These are phyloP conservation scores for Elgaria multicarinata DNA, from an alignment of 2,113 vertebrate genomes.

Conservation along the genomic window DNA sequence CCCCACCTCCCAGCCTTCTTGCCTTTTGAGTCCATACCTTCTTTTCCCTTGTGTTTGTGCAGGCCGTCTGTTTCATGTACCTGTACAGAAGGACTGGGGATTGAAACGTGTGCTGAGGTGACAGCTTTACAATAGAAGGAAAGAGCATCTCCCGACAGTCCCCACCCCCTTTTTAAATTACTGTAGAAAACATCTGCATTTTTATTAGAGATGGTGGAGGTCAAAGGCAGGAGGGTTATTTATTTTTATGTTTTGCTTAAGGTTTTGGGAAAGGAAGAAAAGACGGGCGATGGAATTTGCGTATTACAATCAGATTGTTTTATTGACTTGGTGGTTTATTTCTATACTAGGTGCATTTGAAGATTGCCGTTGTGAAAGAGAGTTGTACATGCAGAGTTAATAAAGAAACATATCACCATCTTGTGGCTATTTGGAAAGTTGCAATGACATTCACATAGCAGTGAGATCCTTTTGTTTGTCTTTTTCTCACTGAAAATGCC, in stretches of 20 bases:
- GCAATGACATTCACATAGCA: neutral
- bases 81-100: neutral
- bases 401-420: constrained; percentile 72
- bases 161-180: neutral
- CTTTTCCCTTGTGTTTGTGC: neutral
- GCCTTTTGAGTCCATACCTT: neutral
- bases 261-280: neutral
- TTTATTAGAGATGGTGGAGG: neutral
- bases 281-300: constrained; percentile 22
- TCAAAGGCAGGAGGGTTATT: neutral
- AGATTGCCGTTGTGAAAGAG: neutral
- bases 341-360: neutral
- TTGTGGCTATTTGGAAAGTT: constrained; percentile 13
- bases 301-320: constrained; percentile 23
- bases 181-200: neutral
- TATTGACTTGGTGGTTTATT: constrained; percentile 34
- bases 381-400: neutral
- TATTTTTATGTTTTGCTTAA: neutral
- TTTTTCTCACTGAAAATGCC: neutral
- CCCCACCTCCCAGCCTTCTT: neutral
- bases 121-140: neutral
- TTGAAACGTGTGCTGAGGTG: neutral
- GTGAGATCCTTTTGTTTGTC: neutral
- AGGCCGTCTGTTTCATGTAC: neutral
- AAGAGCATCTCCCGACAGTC: neutral